Conservation (phyloP, 2,888 invertebrate species). For the Sesamia inferens region DNA sequence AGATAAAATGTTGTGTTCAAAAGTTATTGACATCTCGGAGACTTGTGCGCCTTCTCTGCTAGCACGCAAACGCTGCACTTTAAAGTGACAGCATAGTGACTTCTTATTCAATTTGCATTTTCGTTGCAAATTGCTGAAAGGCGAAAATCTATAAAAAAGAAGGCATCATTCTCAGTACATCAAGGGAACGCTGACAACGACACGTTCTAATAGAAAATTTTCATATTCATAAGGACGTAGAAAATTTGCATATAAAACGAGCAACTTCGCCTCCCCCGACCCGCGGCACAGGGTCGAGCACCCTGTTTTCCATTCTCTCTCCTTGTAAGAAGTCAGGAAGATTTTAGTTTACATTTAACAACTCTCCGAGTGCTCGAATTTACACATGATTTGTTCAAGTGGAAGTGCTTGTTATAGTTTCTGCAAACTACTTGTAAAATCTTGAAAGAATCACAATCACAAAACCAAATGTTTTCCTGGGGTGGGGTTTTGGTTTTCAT, state of each 20-base stretch:
- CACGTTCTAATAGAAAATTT: conserved; percentile 90
- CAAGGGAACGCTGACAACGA: conserved; percentile 87
- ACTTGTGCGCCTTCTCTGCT: conserved; percentile 4
- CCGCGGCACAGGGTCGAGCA: conserved; percentile 77
- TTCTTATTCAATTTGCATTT: conserved; percentile 75
- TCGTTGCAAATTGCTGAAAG: conserved; percentile 75
- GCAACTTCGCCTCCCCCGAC: conserved; percentile 80
- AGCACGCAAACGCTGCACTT: conserved; percentile 35
- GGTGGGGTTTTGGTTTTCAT: conserved; percentile 26
- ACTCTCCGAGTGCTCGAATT: conserved; percentile 59
- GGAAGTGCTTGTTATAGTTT: conserved; percentile 49
- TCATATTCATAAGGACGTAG: conserved; percentile 90
- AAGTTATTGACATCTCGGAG: not conserved
- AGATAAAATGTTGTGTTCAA: not conserved
- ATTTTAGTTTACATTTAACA: conserved; percentile 76
- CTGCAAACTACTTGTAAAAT: conserved; percentile 37
- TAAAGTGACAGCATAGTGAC: conserved; percentile 47
- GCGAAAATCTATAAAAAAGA: conserved; percentile 76
- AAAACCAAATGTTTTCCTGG: conserved; percentile 6
- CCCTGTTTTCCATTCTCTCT: conserved; percentile 83
- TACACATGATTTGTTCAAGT: conserved; percentile 63
- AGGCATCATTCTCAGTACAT: conserved; percentile 78
- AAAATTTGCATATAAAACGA: conserved; percentile 90
- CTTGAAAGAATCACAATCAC: conserved; percentile 4
- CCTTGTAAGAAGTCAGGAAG: conserved; percentile 79